Base-by-base conservation (phyloP, 2,113 vertebrate genomes). In the Phalacrocorax aristotelis region DNA sequence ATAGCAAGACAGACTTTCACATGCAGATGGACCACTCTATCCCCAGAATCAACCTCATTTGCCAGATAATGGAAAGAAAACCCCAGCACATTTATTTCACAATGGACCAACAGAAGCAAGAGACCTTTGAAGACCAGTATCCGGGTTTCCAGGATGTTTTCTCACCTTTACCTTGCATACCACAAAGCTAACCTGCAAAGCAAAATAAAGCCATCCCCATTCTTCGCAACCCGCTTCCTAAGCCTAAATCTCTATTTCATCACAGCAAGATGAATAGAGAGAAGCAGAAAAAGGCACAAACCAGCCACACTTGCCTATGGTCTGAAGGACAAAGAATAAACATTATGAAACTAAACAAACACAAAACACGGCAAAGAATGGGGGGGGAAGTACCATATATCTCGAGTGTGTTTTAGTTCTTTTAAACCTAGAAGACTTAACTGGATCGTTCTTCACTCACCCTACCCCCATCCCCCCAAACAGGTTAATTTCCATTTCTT, bases 401-500 rank as follows among this genome's bases (percentile, higher is more conserved):
- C 55, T 69, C 0, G 0, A 71, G 61, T 22, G 68, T 7, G 11
- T 4, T 83, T 90, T 69, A 32, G 19, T 36, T 64, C 40, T 82
- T 92, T 58, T 57, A 68, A 78, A 68, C 30, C 69, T 11, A 48
- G n/a, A 81, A 51, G 38, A 75, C 30, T 66, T 78, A 68, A 84
- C 17, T 34, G 12, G 32, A 66, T 89, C 78, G 81, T 81, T 82
- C 9, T 34, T 30, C 13, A 32, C 9, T 1, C 2, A 38, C 38
- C 38, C 38, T 38, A 38, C 38, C 38, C 38, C 4, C 44, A 22
- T 55, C 16, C 34, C 44, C 48, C 83, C n/a, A 82, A 94, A 91
- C 38, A 96, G 55, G 94, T 93, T 79, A 55, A 84, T 96, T 89
- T 89, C 91, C 40, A 93, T 89, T 94, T 91, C 91, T 87, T 91